These are phyloP conservation scores for Speoplatyrhinus poulsoni DNA, from an alignment of 2,113 vertebrate genomes.

Conservation along the genomic window DNA sequence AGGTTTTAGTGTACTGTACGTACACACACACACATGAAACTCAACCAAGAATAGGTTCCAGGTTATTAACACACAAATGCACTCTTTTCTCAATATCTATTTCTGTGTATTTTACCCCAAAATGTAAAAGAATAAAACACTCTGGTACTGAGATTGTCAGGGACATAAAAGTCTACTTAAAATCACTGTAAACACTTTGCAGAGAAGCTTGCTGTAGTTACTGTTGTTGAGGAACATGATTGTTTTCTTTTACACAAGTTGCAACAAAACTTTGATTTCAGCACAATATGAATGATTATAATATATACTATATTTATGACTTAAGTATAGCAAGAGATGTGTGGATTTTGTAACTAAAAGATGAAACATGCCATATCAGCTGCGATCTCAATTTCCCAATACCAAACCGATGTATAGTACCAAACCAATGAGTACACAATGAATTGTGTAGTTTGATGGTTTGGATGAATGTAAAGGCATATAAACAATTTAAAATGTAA, in stretches of 20 bases:
- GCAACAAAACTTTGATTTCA: conserved; percentile 65
- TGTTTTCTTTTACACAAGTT: conserved; percentile 44
- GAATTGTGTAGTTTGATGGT: conserved; percentile 25
- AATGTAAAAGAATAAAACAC: conserved; percentile 20
- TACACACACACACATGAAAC: conserved; percentile 3
- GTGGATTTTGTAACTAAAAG: conserved; percentile 55
- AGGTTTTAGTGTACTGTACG: conserved; percentile 41
- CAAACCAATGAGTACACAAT: conserved; percentile 13
- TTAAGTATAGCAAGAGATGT: conserved; percentile 48
- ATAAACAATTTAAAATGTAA: conserved; percentile 41
- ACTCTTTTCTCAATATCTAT: conserved; percentile 3
- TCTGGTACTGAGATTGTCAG: conserved; percentile 50
- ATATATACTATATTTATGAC: conserved; percentile 69
- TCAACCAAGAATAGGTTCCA: neutral
- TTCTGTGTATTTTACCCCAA: conserved; percentile 19
- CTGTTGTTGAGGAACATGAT: conserved; percentile 42
- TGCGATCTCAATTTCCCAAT: too few relatives aligned
- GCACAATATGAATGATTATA: conserved; percentile 63
- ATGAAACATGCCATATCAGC: neutral
- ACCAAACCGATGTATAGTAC: conserved; percentile 2
- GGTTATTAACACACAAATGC: neutral
- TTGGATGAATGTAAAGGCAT: conserved; percentile 61
- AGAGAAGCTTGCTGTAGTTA: conserved; percentile 35
- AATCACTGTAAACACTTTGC: conserved; percentile 53
- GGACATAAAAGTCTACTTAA: conserved; percentile 56